Conservation (phyloP, 2,888 invertebrate genomes). For the Drosophila subsilvestris region DNA sequence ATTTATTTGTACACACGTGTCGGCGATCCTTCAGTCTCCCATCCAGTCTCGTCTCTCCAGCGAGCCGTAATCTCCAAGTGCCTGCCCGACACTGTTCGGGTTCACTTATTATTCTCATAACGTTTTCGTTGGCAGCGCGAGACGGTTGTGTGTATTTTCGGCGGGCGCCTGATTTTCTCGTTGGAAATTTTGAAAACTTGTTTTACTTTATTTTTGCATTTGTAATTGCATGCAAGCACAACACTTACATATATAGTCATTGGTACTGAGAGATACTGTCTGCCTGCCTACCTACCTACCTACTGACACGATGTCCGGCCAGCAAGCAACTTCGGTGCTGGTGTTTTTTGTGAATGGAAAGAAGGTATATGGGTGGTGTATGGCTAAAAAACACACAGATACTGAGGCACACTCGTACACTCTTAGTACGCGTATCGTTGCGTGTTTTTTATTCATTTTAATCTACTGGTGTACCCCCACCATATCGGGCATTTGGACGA, state of each 20-base stretch:
- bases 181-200: conserved; percentile 38
- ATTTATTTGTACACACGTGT: conserved; percentile 9
- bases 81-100: conserved; percentile 10
- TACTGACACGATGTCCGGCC: conserved; percentile 27
- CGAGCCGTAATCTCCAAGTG: conserved; percentile 35
- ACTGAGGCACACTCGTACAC: background rate
- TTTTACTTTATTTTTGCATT: conserved; percentile 20
- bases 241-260: conserved; percentile 14
- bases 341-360: conserved; percentile 82
- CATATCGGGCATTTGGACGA: conserved; percentile 22
- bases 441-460: conserved; percentile 2
- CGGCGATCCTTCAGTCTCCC: conserved; percentile 26
- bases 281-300: background rate
- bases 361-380: conserved; percentile 65
- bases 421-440: conserved; percentile 5
- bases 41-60: background rate
- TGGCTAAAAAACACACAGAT: background rate
- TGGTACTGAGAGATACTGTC: conserved; percentile 14
- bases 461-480: background rate
- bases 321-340: conserved; percentile 51
- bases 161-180: conserved; percentile 25
- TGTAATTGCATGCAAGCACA: conserved; percentile 24
- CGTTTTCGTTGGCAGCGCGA: conserved; percentile 57
- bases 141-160: conserved; percentile 54
- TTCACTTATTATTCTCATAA: conserved; percentile 51